Evolutionary conservation across 2,113 vertebrate genomes (phyloP), one percentile per base, ranked within the genome.

Genomic region (Cyanoderma ruficeps): DNA sequence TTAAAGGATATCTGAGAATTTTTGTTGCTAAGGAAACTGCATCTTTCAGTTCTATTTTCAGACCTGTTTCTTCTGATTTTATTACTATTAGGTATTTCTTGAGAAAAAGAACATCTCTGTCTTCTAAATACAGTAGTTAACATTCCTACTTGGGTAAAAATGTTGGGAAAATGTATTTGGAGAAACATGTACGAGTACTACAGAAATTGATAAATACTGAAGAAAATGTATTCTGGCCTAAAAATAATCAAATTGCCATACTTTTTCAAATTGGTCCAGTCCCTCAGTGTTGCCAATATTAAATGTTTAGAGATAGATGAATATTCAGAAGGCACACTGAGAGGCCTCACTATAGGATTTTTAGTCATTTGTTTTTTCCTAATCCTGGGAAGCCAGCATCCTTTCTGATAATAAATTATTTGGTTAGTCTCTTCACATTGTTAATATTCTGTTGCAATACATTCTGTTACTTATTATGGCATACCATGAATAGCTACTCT

Each of bases 1-100:
- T 94, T 76, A 55, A 47, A 95, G 60, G 7, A 47, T 83, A 75
- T n/a, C 35, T 77, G 27, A 81, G 30, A 71, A 50, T 37, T 87
- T 93, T 82, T 87, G 90, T 94, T 91, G 50, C 83, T 90, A 95
- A 28, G 88, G 90, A 87, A 95, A 96, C 83, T 69, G 17, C 22
- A 67, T 46, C 27, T 76, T 91, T 90, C 50, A 90, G 42, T 15
- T 92, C 41, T 82, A 50, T 85, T 95, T 95, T 85, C 76, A 89
- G 65, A 33, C 11, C 20, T 37, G 13, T 42, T 67, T 59, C 44
- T 72, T 30, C 18, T 59, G 56, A 17, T 35, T 89, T 70, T 84
- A 35, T 53, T 61, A 22, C 12, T 75, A 10, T 50, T 90, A 81
- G 9, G 20, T 25, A 24, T 10, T 78, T 84, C 9, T 64, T 41